Evolutionary conservation across 2,797 vertebrate species (phyloP).

Genomic region (Orestias chungarensis): DNA sequence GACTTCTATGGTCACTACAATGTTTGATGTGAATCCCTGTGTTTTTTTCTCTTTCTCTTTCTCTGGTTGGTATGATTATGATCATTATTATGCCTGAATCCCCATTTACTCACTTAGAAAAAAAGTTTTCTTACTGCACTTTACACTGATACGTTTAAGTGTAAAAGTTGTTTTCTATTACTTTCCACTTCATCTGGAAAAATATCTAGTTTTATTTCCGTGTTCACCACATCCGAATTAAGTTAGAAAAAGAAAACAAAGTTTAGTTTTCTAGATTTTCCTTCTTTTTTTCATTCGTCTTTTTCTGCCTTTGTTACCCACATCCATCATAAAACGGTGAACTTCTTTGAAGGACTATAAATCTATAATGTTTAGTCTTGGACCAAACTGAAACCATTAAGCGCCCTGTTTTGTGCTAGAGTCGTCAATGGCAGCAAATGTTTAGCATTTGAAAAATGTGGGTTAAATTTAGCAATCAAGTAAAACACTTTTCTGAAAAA

Average conservation of each 20-base stretch:
- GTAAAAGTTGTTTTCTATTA: no score
- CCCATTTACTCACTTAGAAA: not conserved
- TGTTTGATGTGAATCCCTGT: no score
- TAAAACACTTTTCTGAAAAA: not conserved
- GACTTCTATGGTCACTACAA: no score
- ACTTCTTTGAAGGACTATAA: not conserved
- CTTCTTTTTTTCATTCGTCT: not conserved
- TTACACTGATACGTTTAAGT: no score
- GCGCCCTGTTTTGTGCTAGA: not conserved
- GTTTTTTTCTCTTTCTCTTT: not conserved
- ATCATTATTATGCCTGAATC: no score
- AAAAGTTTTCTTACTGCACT: not conserved
- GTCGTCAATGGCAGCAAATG: not conserved
- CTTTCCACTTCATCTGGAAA: no score
- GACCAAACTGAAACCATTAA: not conserved
- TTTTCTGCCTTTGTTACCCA: not conserved
- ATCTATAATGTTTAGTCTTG: not conserved
- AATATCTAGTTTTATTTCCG: no score
- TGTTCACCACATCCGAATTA: no score
- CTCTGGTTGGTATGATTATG: not conserved
- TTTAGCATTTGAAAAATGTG: not conserved
- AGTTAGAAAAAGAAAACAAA: no score
- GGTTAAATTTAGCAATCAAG: not conserved
- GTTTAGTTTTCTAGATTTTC: no score
- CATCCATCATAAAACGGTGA: not conserved